Evolutionary conservation across 1,140 invertebrate genomes (phyloP).

Genomic region (Paracyclopina nana): DNA sequence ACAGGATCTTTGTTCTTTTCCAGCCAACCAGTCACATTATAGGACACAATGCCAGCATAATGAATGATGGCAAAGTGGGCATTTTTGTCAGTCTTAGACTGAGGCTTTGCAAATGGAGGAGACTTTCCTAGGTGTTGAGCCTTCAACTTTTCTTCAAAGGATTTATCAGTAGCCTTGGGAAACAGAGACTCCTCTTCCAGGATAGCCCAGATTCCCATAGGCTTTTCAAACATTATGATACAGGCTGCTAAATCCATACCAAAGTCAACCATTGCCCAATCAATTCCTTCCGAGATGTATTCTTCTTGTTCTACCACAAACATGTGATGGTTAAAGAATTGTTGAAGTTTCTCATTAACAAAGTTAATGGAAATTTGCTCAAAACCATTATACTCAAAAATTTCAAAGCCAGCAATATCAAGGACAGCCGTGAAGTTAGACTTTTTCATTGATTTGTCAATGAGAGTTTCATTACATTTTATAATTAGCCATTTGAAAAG

Average conservation of each 20-base stretch:
- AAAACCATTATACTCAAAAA: conserved; percentile 97
- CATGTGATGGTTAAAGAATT: conserved; percentile 98
- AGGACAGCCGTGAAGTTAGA: conserved; percentile 98
- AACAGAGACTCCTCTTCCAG: conserved; percentile 99
- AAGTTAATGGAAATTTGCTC: conserved; percentile 98
- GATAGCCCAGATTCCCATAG: conserved; percentile 99
- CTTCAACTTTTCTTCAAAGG: conserved; percentile 93
- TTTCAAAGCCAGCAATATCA: conserved; percentile 99
- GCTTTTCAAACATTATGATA: conserved; percentile 95
- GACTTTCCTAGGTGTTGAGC: conserved; percentile 79
- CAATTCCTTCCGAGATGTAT: conserved; percentile 45
- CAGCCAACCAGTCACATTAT: conserved; percentile 21
- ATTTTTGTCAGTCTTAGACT: conserved; percentile 28
- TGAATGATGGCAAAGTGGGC: conserved; percentile 31
- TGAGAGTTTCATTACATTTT: conserved; percentile 90
- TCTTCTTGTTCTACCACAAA: conserved; percentile 69
- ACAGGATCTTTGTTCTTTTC: conserved; percentile 31
- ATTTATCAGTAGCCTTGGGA: conserved; percentile 96
- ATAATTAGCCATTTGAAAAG: conserved; percentile 92
- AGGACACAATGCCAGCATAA: conserved; percentile 37
- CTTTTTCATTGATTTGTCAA: conserved; percentile 87
- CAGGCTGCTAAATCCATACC: conserved; percentile 90
- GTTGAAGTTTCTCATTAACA: conserved; percentile 90
- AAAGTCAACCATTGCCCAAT: conserved; percentile 91
- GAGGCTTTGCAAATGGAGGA: conserved; percentile 82